phyloP scores from a whole-genome alignment of 2,797 vertebrate genomes.

The Cheirogaleus major region DNA sequence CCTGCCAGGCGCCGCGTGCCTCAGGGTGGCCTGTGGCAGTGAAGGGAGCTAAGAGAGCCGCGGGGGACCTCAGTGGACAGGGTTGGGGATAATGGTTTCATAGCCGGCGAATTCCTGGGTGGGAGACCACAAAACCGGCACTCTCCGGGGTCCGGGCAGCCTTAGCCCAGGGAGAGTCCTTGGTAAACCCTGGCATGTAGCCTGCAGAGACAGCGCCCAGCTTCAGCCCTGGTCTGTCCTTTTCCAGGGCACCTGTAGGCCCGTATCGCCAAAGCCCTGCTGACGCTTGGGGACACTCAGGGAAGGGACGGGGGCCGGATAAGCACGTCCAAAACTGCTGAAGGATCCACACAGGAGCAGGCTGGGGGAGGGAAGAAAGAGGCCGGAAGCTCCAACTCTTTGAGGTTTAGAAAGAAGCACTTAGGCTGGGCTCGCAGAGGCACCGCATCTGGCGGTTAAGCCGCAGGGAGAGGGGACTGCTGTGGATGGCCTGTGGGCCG shows the following conservation, averaged over 20 bases:
- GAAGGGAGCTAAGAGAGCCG: background rate
- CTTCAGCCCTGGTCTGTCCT: background rate
- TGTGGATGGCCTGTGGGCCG: accelerated
- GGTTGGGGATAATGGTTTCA: background rate
- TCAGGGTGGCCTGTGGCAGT: accelerated
- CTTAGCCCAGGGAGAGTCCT: background rate
- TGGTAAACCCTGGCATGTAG: background rate
- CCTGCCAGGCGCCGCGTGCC: accelerated
- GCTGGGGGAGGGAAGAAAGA: background rate
- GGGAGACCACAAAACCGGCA: background rate
- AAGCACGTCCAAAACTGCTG: background rate
- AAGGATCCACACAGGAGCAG: background rate
- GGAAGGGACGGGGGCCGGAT: background rate
- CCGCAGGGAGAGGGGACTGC: background rate
- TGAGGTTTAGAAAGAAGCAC: background rate
- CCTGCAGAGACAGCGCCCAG: too few species aligned
- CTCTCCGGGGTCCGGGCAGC: background rate
- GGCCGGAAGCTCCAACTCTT: background rate
- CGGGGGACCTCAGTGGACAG: background rate
- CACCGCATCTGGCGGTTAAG: background rate
- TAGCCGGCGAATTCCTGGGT: background rate
- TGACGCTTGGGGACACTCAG: background rate
- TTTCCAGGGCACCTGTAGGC: background rate
- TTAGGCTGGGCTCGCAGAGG: background rate
- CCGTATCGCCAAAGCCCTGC: background rate